phyloP scores from a whole-genome alignment of 35 echinoderm and acorn worm genomes.

The Apostichopus californicus region DNA sequence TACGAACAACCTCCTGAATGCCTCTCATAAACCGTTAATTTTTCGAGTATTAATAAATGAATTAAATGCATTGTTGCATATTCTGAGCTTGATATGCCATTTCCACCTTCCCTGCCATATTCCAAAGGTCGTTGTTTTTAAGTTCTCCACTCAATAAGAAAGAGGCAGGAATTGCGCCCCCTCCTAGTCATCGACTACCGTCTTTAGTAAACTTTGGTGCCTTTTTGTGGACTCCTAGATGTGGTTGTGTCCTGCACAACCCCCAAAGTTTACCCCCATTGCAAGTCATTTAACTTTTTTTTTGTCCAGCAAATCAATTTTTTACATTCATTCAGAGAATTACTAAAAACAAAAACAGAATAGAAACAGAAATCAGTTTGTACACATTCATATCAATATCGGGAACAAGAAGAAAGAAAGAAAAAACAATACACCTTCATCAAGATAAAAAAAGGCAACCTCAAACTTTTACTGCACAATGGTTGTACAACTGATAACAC shows the following conservation, averaged over 20 bases:
- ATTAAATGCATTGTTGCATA: neutral
- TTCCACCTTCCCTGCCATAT: neutral
- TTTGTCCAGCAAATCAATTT: slow-evolving; percentile 4
- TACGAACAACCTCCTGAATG: no score
- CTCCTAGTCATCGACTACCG: neutral
- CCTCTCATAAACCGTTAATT: no score
- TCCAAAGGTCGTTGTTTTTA: neutral
- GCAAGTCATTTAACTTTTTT: neutral
- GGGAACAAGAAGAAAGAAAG: neutral
- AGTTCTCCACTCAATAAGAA: neutral
- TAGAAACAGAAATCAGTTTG: neutral
- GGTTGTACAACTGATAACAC: neutral
- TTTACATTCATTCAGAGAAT: neutral
- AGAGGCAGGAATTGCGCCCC: neutral
- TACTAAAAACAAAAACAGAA: neutral
- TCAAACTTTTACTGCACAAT: neutral
- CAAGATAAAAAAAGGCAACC: neutral
- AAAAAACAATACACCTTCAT: no score
- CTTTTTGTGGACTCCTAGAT: neutral
- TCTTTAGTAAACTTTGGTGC: neutral
- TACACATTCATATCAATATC: neutral
- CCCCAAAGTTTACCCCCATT: neutral
- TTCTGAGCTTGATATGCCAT: neutral
- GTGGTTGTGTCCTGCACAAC: neutral
- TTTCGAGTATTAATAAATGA: no score